A percentile compares a stretch with the other conserved stretches of the same genome.
Evolutionary conservation across 1,140 invertebrate species (phyloP).

Genomic region (Laupala kohalensis): DNA sequence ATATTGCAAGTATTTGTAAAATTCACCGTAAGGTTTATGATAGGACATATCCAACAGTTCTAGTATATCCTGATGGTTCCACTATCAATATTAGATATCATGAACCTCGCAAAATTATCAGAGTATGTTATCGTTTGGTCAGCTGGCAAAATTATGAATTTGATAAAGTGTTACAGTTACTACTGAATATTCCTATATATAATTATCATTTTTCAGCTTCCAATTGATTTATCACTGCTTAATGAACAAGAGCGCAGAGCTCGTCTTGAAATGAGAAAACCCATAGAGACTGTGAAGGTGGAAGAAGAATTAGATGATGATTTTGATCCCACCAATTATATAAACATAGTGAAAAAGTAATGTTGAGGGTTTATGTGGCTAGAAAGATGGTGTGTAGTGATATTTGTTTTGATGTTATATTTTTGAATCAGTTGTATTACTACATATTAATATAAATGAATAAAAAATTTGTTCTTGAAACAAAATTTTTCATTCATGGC

Average conservation of each 20-base stretch:
- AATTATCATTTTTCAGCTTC: constrained; percentile 45
- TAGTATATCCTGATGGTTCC: constrained; percentile 73
- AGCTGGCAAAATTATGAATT: not conserved
- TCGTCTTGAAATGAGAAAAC: constrained; percentile 53
- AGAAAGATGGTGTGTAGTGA: too few species aligned
- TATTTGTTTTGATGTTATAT: too few species aligned
- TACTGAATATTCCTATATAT: not conserved
- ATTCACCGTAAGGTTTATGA: constrained; percentile 52
- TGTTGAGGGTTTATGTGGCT: too few species aligned
- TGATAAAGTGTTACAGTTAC: not conserved
- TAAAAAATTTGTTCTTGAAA: too few species aligned
- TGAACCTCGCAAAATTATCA: constrained; percentile 73
- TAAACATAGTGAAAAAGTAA: constrained; percentile 53
- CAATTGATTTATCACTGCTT: constrained; percentile 55
- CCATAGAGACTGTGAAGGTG: constrained; percentile 57
- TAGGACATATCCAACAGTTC: constrained; percentile 55
- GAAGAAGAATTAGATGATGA: constrained; percentile 62
- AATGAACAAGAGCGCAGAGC: constrained; percentile 51
- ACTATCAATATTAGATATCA: constrained; percentile 66
- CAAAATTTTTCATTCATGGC: too few species aligned
- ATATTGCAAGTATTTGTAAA: constrained; percentile 52
- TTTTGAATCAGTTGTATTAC: too few species aligned
- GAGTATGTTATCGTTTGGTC: constrained; percentile 33
- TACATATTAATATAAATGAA: too few species aligned
- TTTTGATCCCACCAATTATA: constrained; percentile 64